These are phyloP conservation scores for Axis porcinus DNA, from an alignment of 2,113 vertebrate genomes.

Conservation along the genomic window DNA sequence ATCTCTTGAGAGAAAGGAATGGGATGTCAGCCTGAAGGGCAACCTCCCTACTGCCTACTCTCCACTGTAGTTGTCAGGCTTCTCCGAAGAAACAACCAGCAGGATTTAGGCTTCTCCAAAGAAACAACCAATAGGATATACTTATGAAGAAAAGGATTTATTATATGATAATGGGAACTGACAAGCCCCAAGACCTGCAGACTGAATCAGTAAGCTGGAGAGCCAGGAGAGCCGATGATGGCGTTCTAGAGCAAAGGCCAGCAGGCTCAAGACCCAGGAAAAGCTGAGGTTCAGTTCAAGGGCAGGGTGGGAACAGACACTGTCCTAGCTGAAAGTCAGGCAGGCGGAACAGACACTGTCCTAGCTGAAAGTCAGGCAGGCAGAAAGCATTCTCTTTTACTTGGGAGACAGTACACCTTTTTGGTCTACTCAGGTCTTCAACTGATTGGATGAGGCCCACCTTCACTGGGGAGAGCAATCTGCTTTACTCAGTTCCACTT, in stretches of 20 bases:
- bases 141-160: not conserved
- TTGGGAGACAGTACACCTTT: not conserved
- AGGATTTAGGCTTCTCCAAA: not conserved
- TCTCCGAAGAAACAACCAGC: not conserved
- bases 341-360: not conserved
- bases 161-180: not conserved
- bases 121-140: not conserved
- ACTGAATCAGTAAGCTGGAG: not conserved
- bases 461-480: not conserved
- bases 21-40: not conserved
- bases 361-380: not conserved
- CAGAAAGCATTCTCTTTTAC: not conserved
- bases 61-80: not conserved
- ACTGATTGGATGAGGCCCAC: not conserved
- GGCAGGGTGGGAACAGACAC: not conserved
- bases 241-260: not conserved
- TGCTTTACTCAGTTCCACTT: not conserved
- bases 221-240: not conserved
- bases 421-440: not conserved
- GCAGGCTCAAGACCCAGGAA: not conserved
- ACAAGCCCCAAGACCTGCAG: not conserved
- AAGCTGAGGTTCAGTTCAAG: not conserved
- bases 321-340: not conserved
- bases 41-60: not conserved
- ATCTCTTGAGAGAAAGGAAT: not conserved